These are phyloP conservation scores for Urocyon cinereoargenteus DNA, from an alignment of 2,797 vertebrate species.

Conservation along the genomic window DNA sequence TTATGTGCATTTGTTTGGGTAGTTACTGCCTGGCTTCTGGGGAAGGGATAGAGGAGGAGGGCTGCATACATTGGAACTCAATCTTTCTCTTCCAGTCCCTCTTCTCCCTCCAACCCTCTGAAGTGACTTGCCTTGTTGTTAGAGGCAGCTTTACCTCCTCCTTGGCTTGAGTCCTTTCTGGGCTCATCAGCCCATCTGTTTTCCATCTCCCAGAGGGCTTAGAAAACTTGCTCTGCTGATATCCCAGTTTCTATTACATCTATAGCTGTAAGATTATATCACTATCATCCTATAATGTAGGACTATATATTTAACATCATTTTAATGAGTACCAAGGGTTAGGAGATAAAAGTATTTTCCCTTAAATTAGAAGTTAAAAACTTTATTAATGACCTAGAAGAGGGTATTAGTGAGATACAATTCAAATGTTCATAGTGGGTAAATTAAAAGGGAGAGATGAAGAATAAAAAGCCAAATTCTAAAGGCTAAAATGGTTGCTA, in stretches of 20 bases:
- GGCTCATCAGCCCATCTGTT: not conserved
- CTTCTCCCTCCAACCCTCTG: not conserved
- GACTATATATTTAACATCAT: not conserved
- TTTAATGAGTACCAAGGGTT: not conserved
- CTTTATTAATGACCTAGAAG: not conserved
- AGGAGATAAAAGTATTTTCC: not conserved
- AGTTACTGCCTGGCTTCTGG: not conserved
- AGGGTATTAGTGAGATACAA: not conserved
- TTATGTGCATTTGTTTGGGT: not conserved
- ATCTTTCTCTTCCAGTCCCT: not conserved
- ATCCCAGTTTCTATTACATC: not conserved
- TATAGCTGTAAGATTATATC: not conserved
- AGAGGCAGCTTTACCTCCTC: not conserved
- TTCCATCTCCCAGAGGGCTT: not conserved
- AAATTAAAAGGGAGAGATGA: not conserved
- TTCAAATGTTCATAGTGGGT: not conserved
- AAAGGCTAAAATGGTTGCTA: not conserved
- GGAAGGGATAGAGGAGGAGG: not conserved
- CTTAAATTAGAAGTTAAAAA: conserved; percentile 24
- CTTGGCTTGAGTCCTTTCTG: not conserved
- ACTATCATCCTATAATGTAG: not conserved
- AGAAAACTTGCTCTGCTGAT: not conserved
- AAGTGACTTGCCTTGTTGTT: not conserved
- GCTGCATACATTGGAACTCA: not conserved
- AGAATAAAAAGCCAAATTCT: not conserved